Evolutionary conservation across 2,797 vertebrate genomes (phyloP).

Genomic region (Gastrophryne carolinensis): DNA sequence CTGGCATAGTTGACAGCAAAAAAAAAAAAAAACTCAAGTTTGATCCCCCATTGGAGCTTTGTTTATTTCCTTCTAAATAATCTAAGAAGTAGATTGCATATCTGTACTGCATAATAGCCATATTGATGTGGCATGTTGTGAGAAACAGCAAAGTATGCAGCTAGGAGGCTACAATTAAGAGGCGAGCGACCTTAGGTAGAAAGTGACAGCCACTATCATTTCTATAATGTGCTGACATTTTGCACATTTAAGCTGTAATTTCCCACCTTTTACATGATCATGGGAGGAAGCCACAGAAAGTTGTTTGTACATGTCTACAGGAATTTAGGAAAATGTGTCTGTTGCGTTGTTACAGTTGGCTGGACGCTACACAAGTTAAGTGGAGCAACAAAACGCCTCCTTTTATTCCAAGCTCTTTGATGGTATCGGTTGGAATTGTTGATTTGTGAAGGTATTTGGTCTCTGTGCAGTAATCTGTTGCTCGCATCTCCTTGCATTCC

Average conservation of each 20-base stretch:
- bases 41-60: neutral
- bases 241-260: conserved; percentile 52
- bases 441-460: neutral
- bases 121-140: neutral
- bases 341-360: neutral
- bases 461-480: neutral
- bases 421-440: neutral
- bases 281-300: conserved; percentile 41
- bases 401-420: neutral
- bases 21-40: neutral
- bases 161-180: conserved; percentile 35
- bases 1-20: conserved; percentile 11
- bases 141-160: neutral
- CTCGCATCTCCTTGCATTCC: neutral
- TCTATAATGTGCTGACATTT: conserved; percentile 49
- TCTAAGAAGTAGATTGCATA: neutral
- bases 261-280: conserved; percentile 50
- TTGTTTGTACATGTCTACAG: conserved; percentile 50
- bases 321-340: conserved; percentile 37
- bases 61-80: conserved; percentile 26
- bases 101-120: neutral
- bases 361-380: neutral
- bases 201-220: conserved; percentile 48
- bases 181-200: conserved; percentile 34
- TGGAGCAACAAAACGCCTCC: neutral